Evolutionary conservation across 2,888 invertebrate genomes (phyloP), one percentile per base, ranked within the genome.

Genomic region (Parthenolecanium corni): DNA sequence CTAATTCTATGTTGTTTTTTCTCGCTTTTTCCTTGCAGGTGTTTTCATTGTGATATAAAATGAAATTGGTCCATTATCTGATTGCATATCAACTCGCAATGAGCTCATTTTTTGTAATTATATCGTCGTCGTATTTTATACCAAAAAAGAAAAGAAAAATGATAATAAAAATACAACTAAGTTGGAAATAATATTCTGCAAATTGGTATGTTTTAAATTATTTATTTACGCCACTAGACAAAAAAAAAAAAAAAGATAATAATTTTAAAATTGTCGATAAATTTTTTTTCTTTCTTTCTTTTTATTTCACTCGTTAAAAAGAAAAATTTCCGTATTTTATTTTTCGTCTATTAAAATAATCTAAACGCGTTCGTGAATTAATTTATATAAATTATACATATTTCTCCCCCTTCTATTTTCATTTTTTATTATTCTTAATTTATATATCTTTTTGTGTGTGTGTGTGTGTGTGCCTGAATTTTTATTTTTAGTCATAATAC

Each of bases 71-170:
- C 57, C 57, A 57, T 47, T 57, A 40, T 44, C 57, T 44, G 57
- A 57, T 57, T 57, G 57, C 57, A 57, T 57, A 57, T 57, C 57
- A 57, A 57, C 57, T 57, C 47, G 57, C 57, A 57, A 44, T 57
- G 57, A 57, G 57, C 57, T 57, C 57, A 46, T 47, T 46, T 49
- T 46, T 56, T 46, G 42, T 57, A 25, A 46, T 42, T 46, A 36
- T 46, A 25, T 57, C 25, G n/a, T n/a, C n/a, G n/a, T n/a, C n/a
- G 24, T 23, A 24, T 57, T 57, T 16, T 46, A 57, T 56, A 56
- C 25, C 42, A 25, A 49, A 12, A 49, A n/a, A n/a, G n/a, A n/a
- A n/a, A n/a, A n/a, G n/a, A n/a, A 42, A 5, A 42, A 42, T 42
- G 18, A 42, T 42, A 42, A 38, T 38, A 11, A 11, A 38, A 42